phyloP scores from a whole-genome alignment of 2,797 vertebrate genomes.

The Phrynocephalus forsythii region DNA sequence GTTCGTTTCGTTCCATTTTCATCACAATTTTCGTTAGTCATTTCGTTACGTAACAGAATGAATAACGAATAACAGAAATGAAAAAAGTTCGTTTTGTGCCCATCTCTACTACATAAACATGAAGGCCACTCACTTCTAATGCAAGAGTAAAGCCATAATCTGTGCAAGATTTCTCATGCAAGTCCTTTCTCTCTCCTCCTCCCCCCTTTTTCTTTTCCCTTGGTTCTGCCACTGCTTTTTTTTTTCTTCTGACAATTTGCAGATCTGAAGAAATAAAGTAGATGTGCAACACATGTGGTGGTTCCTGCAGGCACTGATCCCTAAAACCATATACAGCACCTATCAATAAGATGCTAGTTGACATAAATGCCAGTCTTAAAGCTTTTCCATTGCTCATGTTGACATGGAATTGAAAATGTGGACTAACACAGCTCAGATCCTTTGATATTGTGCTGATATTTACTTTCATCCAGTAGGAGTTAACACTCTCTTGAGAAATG shows the following conservation, averaged over 20 bases:
- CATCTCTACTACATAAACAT: not conserved
- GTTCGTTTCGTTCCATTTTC: no score
- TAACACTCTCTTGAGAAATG: not conserved
- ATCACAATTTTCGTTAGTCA: no score
- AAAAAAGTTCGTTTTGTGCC: no score
- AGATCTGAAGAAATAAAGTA: not conserved
- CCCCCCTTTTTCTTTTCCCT: not conserved
- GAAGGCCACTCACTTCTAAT: not conserved
- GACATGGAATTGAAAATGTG: not conserved
- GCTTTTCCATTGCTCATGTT: not conserved
- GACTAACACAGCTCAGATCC: no score
- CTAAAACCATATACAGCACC: no score
- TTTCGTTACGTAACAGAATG: no score
- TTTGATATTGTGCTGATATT: not conserved
- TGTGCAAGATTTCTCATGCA: not conserved
- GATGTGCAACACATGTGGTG: not conserved
- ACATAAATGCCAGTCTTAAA: not conserved
- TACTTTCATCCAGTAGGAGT: not conserved
- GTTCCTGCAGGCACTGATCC: not conserved
- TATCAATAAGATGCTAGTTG: not conserved
- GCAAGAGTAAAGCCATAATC: not conserved
- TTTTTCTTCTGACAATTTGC: not conserved
- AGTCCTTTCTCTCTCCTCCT: not conserved
- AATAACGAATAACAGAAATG: no score
- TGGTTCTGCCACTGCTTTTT: no score